Evolutionary conservation across 2,797 vertebrate species (phyloP).

Genomic region (Synaphobranchus kaupii): DNA sequence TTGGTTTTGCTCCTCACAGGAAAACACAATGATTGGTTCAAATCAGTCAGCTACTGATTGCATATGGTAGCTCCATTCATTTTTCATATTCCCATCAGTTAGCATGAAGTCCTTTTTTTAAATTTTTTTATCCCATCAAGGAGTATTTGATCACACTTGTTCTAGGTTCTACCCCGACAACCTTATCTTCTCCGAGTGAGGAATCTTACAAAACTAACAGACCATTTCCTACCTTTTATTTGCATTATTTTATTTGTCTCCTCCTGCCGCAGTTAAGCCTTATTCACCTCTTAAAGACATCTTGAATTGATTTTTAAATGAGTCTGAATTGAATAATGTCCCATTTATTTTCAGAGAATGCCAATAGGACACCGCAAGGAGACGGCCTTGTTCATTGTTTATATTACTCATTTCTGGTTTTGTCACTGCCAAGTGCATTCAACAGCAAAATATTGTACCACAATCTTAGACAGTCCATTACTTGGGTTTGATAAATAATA

Average conservation of each 20-base stretch:
- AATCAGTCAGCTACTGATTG: too few relatives aligned
- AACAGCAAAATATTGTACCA: constrained; percentile 39
- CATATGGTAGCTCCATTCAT: too few relatives aligned
- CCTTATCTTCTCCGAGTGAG: background rate
- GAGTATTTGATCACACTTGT: background rate
- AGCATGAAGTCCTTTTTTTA: background rate
- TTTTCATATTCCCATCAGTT: too few relatives aligned
- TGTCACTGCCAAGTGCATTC: constrained; percentile 42
- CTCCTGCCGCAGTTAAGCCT: constrained; percentile 33
- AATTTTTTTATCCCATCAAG: background rate
- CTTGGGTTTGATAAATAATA: constrained; percentile 49
- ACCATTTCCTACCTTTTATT: constrained; percentile 1
- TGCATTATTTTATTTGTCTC: too few relatives aligned
- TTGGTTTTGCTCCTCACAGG: too few relatives aligned
- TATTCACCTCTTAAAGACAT: constrained; percentile 29
- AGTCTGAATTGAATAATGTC: constrained; percentile 24
- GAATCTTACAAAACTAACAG: background rate
- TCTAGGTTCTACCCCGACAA: background rate
- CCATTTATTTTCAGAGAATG: constrained; percentile 20
- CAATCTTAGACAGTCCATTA: constrained; percentile 44
- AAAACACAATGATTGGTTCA: too few relatives aligned
- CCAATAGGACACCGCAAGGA: constrained; percentile 24
- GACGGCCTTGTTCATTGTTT: constrained; percentile 33
- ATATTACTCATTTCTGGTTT: constrained; percentile 50
- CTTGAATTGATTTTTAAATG: background rate